These are phyloP conservation scores for Alentia gelatinosa DNA, from an alignment of 2,888 invertebrate genomes.

Conservation along the genomic window DNA sequence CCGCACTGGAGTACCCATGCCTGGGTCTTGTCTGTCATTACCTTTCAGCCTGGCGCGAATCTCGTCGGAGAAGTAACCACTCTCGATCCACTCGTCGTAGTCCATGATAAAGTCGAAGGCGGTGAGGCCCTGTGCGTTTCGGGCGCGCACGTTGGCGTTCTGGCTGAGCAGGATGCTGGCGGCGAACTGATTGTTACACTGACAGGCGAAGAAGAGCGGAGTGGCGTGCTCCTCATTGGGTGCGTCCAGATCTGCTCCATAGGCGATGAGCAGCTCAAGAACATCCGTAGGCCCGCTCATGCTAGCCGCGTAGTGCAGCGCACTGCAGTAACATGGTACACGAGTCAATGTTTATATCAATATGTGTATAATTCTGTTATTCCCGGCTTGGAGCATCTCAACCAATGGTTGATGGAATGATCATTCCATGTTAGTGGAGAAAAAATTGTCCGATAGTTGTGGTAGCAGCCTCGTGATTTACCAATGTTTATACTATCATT, in stretches of 20 bases:
- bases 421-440: neutral
- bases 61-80: conserved; percentile 78
- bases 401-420: no score
- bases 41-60: conserved; percentile 78
- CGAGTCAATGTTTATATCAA: neutral
- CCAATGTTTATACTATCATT: no score
- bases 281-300: conserved; percentile 74
- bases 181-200: conserved; percentile 77
- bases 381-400: no score
- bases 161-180: conserved; percentile 75
- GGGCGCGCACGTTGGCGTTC: conserved; percentile 74
- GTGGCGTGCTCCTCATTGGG: conserved; percentile 75
- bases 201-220: conserved; percentile 78
- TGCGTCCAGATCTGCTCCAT: conserved; percentile 75
- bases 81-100: conserved; percentile 80
- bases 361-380: no score
- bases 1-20: no score
- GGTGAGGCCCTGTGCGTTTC: conserved; percentile 76
- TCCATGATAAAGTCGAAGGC: conserved; percentile 79
- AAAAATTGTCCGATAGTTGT: no score
- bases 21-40: no score
- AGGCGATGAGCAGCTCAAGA: conserved; percentile 73
- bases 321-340: conserved; percentile 68
- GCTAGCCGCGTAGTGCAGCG: conserved; percentile 77
- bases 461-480: no score